Evolutionary conservation across 2,797 vertebrate genomes (phyloP).

Genomic region (Borostomias antarcticus): DNA sequence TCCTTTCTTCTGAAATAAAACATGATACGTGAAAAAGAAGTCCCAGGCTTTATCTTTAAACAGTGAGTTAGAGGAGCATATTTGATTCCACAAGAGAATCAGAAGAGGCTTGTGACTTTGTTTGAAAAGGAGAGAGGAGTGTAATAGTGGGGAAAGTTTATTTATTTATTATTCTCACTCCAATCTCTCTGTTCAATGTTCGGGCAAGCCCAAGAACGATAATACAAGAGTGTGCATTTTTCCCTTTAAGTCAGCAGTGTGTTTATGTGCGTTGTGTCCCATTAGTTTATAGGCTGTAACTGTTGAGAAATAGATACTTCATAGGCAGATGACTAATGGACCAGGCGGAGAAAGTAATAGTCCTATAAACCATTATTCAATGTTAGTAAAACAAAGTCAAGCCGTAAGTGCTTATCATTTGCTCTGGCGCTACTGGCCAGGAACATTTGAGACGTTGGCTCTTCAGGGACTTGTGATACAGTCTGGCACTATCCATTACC

Average conservation of each 20-base stretch:
- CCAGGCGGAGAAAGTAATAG: neutral
- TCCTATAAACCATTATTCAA: constrained; percentile 5
- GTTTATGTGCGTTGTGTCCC: constrained; percentile 11
- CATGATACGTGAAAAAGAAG: neutral
- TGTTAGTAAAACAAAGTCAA: neutral
- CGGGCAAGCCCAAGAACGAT: constrained; percentile 24
- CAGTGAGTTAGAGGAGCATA: constrained; percentile 7
- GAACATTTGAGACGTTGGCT: neutral
- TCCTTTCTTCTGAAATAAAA: constrained; percentile 44
- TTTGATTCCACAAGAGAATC: constrained; percentile 9
- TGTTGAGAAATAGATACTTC: constrained; percentile 39
- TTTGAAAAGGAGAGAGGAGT: constrained; percentile 1
- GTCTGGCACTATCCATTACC: constrained; percentile 39
- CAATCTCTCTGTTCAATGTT: constrained; percentile 12
- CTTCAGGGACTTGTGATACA: constrained; percentile 35
- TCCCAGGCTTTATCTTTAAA: constrained; percentile 9
- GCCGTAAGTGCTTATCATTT: neutral
- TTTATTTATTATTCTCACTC: constrained; percentile 25
- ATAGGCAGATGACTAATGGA: constrained; percentile 23
- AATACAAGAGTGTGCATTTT: constrained; percentile 18
- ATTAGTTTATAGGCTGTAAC: constrained; percentile 26
- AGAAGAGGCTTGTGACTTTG: constrained; percentile 1
- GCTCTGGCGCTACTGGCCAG: constrained; percentile 37
- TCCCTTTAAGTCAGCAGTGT: constrained; percentile 7
- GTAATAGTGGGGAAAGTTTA: neutral